A percentile compares a stretch with the other conserved stretches of the same genome.
Evolutionary conservation across 2,888 invertebrate species (phyloP).

Genomic region (Fragum sueziense): DNA sequence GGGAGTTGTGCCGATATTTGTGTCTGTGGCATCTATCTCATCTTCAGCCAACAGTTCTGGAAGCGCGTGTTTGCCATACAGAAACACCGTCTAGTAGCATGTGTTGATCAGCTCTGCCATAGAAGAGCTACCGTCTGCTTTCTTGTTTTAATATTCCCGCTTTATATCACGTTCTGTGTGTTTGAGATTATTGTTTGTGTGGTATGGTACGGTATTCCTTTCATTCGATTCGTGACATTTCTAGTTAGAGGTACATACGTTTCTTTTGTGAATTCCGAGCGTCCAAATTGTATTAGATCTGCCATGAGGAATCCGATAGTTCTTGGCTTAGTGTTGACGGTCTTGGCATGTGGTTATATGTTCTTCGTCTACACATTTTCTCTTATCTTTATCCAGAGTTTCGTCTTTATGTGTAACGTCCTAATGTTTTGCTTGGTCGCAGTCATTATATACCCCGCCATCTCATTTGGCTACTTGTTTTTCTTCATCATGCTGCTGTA

Average conservation of each 20-base stretch:
- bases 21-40: constrained; percentile 40
- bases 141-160: background rate
- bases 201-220: constrained; percentile 33
- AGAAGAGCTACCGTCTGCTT: background rate
- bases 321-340: background rate
- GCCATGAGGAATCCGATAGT: constrained; percentile 17
- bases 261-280: constrained; percentile 11
- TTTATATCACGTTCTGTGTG: constrained; percentile 32
- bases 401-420: constrained; percentile 41
- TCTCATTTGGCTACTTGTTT: constrained; percentile 46
- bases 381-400: constrained; percentile 45
- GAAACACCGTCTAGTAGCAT: background rate
- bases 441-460: constrained; percentile 43
- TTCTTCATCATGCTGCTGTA: constrained; percentile 50
- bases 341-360: constrained; percentile 9
- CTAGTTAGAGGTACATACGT: constrained; percentile 30
- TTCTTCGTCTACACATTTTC: constrained; percentile 30
- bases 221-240: constrained; percentile 27
- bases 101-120: background rate
- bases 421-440: constrained; percentile 50
- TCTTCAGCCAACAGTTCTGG: constrained; percentile 44
- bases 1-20: constrained; percentile 22
- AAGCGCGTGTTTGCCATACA: constrained; percentile 31
- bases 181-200: constrained; percentile 33
- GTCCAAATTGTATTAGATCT: background rate